Conservation (phyloP, 2,797 vertebrate genomes). For the Dromococcyx pavoninus region DNA sequence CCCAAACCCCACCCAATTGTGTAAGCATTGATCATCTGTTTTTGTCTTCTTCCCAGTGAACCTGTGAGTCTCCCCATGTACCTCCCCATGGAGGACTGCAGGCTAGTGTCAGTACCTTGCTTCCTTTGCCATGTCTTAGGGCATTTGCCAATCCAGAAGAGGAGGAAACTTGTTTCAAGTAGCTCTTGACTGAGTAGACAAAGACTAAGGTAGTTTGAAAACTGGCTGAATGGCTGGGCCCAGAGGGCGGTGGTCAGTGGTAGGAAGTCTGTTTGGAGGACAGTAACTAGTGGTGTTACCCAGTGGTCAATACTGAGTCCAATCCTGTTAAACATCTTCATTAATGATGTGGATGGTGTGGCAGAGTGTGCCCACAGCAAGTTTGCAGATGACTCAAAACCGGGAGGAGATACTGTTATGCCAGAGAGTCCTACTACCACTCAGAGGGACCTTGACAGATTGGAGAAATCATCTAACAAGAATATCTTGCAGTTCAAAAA, state of each 20-base stretch:
- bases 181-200: neutral
- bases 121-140: neutral
- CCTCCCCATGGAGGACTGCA: neutral
- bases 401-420: neutral
- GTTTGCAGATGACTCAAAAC: neutral
- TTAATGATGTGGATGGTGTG: neutral
- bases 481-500: neutral
- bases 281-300: neutral
- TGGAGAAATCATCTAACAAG: neutral
- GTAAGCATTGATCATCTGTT: neutral
- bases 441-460: neutral
- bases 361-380: neutral
- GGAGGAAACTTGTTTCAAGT: neutral
- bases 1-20: neutral
- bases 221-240: neutral
- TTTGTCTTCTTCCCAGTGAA: neutral
- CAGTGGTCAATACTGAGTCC: neutral
- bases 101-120: neutral
- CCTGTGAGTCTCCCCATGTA: neutral
- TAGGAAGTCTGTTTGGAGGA: neutral
- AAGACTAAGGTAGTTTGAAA: neutral
- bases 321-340: neutral
- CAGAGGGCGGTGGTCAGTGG: neutral
- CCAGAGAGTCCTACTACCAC: neutral
- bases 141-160: neutral